Conservation (phyloP, 2,888 invertebrate genomes). For the Cryptocheilus praepositus region DNA sequence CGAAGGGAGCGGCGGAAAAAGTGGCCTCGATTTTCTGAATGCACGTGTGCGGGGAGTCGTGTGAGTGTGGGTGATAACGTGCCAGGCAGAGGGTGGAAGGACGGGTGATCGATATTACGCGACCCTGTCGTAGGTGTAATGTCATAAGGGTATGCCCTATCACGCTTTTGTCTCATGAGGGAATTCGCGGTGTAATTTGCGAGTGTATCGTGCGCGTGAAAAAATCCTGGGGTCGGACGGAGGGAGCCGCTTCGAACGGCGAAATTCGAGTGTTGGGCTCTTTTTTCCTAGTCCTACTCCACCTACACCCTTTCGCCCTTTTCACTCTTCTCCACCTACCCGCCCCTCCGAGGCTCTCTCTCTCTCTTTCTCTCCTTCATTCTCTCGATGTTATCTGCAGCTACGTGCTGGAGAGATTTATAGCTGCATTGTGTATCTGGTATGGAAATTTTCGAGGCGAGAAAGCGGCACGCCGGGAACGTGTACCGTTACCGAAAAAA, state of each 20-base stretch:
- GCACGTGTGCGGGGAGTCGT: slow-evolving; percentile 40
- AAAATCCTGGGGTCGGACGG: slow-evolving; percentile 14
- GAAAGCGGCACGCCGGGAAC: slow-evolving; percentile 32
- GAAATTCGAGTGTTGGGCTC: slow-evolving; percentile 1
- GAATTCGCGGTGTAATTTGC: slow-evolving; percentile 30
- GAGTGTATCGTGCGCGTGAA: background rate
- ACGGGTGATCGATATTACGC: slow-evolving; percentile 47
- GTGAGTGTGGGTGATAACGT: slow-evolving; percentile 32
- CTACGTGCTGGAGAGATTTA: slow-evolving; percentile 41
- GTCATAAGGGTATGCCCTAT: slow-evolving; percentile 37
- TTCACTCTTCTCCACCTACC: slow-evolving; percentile 4
- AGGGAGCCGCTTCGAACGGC: slow-evolving; percentile 14
- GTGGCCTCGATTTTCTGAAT: slow-evolving; percentile 29
- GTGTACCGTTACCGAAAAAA: slow-evolving; percentile 33
- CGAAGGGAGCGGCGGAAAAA: slow-evolving; percentile 1
- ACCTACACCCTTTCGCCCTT: slow-evolving; percentile 9
- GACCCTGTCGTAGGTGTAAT: slow-evolving; percentile 17
- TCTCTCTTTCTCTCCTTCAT: slow-evolving; percentile 17
- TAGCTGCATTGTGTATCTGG: slow-evolving; percentile 42
- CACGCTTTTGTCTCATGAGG: slow-evolving; percentile 31
- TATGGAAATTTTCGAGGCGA: slow-evolving; percentile 50
- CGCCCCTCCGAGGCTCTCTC: background rate
- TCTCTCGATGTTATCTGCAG: slow-evolving; percentile 38
- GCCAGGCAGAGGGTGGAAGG: slow-evolving; percentile 32
- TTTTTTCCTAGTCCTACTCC: background rate